Percentiles rank a stretch among this genome's conserved stretches.
These are phyloP conservation scores for Varanus salvator DNA, from an alignment of 2,113 vertebrate species.

Conservation along the genomic window DNA sequence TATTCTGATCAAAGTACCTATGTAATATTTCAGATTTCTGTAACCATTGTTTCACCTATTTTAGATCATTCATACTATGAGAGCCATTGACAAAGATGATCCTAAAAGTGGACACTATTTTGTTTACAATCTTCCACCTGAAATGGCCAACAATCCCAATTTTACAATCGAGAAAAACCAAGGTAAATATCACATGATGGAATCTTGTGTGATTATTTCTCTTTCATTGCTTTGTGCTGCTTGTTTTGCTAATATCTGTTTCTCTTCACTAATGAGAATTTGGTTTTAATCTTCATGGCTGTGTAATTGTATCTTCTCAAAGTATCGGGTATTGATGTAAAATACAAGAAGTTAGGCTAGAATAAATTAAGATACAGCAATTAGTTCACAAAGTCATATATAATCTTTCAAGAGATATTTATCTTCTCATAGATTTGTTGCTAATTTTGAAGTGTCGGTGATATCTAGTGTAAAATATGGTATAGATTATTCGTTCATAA, in stretches of 20 bases:
- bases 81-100: constrained; percentile 94
- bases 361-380: constrained; percentile 44
- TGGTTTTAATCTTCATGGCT: constrained; percentile 24
- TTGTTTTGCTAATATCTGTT: not conserved
- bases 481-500: constrained; percentile 35
- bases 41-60: constrained; percentile 60
- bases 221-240: constrained; percentile 7
- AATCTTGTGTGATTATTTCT: not conserved
- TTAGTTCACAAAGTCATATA: constrained; percentile 34
- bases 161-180: constrained; percentile 98
- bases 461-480: constrained; percentile 29
- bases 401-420: constrained; percentile 29
- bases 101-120: constrained; percentile 96
- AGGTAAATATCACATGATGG: constrained; percentile 75
- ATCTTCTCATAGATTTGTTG: constrained; percentile 25
- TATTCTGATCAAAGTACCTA: not conserved
- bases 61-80: constrained; percentile 96
- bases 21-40: not conserved
- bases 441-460: constrained; percentile 46
- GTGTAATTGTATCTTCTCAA: constrained; percentile 32
- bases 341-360: not conserved
- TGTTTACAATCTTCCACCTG: constrained; percentile 91
- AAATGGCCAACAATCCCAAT: constrained; percentile 97
- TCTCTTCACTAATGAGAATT: constrained; percentile 34
- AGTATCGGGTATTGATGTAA: constrained; percentile 33